Evolutionary conservation across 2,797 vertebrate genomes (phyloP).

Genomic region (Tragelaphus eurycerus): DNA sequence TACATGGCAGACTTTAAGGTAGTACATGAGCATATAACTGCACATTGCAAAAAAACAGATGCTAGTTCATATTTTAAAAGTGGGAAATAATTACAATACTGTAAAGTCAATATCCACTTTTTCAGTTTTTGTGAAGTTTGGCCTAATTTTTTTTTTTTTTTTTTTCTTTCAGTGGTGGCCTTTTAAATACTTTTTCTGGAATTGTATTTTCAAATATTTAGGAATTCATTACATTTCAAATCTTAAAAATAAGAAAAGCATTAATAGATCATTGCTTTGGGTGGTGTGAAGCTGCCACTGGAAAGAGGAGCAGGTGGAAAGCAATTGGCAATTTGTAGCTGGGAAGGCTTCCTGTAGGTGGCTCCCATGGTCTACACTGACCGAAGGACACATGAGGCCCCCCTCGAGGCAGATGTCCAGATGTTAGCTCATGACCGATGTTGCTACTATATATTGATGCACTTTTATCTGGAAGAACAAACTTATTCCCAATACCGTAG

Average conservation of each 20-base stretch:
- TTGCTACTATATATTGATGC: background rate
- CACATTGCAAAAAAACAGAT: background rate
- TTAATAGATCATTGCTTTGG: background rate
- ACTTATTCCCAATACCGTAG: accelerated
- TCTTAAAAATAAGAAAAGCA: background rate
- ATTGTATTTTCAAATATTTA: background rate
- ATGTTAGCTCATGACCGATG: accelerated
- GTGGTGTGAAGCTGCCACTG: background rate
- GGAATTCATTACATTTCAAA: background rate
- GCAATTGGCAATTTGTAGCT: accelerated
- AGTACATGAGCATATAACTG: background rate
- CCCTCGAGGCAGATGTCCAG: accelerated
- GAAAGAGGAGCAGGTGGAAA: background rate
- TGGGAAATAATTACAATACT: background rate
- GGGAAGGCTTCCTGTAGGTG: accelerated
- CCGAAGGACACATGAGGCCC: accelerated
- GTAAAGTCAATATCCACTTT: background rate
- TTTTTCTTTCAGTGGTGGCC: background rate
- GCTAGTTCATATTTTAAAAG: background rate
- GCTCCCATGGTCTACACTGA: accelerated
- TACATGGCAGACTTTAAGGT: background rate
- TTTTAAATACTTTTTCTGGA: background rate
- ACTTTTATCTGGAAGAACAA: background rate
- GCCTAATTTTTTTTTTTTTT: background rate
- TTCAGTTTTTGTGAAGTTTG: background rate